phyloP scores from a whole-genome alignment of 2,797 vertebrate genomes.

The Pogoniulus pusillus region DNA sequence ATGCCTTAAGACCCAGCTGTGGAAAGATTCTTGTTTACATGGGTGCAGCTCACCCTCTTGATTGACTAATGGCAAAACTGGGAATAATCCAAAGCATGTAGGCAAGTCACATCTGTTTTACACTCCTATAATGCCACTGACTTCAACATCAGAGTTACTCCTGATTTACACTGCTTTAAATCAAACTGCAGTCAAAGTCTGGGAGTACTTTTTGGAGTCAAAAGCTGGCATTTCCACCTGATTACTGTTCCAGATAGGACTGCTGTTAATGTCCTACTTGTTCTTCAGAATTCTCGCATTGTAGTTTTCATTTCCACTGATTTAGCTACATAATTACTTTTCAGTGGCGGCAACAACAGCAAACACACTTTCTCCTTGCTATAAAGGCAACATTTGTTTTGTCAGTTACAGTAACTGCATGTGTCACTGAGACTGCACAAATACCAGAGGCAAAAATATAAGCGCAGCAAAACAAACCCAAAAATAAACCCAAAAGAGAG shows the following conservation, averaged over 20 bases:
- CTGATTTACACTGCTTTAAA: neutral
- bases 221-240: neutral
- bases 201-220: neutral
- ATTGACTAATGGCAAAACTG: neutral
- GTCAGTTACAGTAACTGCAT: constrained; percentile 52
- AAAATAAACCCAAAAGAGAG: neutral
- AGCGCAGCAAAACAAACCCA: neutral
- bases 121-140: neutral
- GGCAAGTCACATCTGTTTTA: neutral
- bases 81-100: neutral
- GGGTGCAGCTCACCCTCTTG: rapidly evolving
- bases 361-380: constrained; percentile 20
- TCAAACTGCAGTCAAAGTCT: constrained; percentile 5
- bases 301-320: constrained; percentile 29
- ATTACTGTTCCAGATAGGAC: neutral
- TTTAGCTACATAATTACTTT: constrained; percentile 63
- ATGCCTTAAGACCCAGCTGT: neutral
- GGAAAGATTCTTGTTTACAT: neutral
- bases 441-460: neutral
- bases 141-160: neutral
- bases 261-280: constrained; percentile 17
- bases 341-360: constrained; percentile 29
- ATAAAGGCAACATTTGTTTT: constrained; percentile 44
- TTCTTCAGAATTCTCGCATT: constrained; percentile 37
- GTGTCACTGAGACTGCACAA: constrained; percentile 20